Evolutionary conservation across 2,888 invertebrate species (phyloP), one percentile per base, ranked within the genome.

Genomic region (Cheilosia impressa): DNA sequence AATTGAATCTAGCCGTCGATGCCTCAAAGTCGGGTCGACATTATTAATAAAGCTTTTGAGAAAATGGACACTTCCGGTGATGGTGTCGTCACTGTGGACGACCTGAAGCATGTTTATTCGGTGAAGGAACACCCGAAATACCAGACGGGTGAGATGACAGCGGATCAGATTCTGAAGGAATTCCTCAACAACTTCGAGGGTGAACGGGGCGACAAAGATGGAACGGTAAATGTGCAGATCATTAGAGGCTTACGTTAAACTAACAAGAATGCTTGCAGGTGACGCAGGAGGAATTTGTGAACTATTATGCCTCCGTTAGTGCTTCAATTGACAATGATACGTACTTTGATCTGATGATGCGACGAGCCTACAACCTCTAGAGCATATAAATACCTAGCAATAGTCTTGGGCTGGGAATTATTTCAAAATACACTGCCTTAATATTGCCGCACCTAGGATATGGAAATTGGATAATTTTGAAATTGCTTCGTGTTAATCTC

Each of bases 261-360:
- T 38, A 38, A 38, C 13, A 13, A 38, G 13, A 38, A 10, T 38
- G 13, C 43, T 60, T 77, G 9, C 93, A 98, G 98, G 97, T 98
- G 17, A 98, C 98, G 0, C 94, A 95, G 88, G 98, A 98, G 88
- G 99, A 99, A 92, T 99, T 98, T 89, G 93, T 96, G 91, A 97
- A 98, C 92, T 99, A 98, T 92, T 99, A 99, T 93, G 94, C 96
- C 77, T 97, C 96, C 13, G 96, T 99, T 88, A 98, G 98, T 91
- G 98, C 98, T 47, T 98, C 98, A 1, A 97, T 98, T 88, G 98
- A 99, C 91, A 96, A 96, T 87, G 98, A 99, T 91, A 96, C 96
- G 68, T 99, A 97, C 91, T 99, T 99, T 91, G 98, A 98, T 92
- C 93, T 98, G 87, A 97, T 98, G 96, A 97, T 99, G 95, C 95